Base-by-base conservation (phyloP, 2,113 vertebrate genomes). In the Arothron firmamentum region DNA sequence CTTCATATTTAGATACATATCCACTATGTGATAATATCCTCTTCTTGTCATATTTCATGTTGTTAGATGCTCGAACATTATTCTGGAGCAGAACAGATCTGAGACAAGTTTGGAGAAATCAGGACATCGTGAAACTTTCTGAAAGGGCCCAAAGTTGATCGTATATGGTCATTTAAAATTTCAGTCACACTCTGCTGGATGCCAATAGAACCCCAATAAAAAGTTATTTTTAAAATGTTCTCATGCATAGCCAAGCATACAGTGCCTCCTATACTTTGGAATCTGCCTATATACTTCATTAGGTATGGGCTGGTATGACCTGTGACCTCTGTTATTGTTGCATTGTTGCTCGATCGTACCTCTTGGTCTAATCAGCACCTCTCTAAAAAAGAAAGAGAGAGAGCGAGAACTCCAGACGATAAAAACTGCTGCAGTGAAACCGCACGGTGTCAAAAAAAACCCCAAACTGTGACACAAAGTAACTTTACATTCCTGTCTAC, bases 241-340 rank as follows among this genome's bases (percentile, higher is more conserved):
- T 88, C 89, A 90, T 90, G 89, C 85, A 89, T 85, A 90, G 85
- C 87, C 74, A 84, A 88, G 87, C 88, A 85, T 74, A 67, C 70
- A 77, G 87, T 70, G 70, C 67, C 82, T 77, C 59, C 70, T 57
- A 25, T 42, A 61, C n/a, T 45, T 49, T 52, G 65, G 72, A 71
- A 61, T 75, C 62, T 55, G 75, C 74, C 63, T 67, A 53, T 72
- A 79, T 49, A 54, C 59, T 68, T 61, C 78, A 50, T 80, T 46
- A 69, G 55, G 75, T 74, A 62, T 56, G 73, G 83, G 75, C 58
- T 65, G 70, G 60, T 47, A 21, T 56, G 71, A 70, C 67, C 72
- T 47, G 60, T 62, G 76, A 59, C 72, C 56, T 1, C 28, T 28
- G 23, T 80, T 72, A 72, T 67, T 76, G 52, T 67, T 68, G 56